phyloP scores from a whole-genome alignment of 2,797 vertebrate genomes.

The Garrulus glandarius region DNA sequence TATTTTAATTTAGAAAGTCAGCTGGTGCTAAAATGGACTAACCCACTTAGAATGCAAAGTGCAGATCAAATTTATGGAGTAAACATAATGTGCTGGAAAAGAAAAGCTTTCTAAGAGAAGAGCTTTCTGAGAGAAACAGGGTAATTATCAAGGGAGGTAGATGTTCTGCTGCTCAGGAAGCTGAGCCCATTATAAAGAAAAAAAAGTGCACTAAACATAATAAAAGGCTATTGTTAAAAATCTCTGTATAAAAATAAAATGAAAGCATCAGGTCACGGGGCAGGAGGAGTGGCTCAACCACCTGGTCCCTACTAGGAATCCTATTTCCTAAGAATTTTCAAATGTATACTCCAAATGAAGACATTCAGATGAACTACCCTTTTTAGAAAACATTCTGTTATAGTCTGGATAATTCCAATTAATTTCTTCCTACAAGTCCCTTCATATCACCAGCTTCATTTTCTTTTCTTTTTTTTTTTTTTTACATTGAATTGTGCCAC shows the following conservation, averaged over 20 bases:
- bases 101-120: constrained; percentile 28
- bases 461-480: neutral
- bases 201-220: neutral
- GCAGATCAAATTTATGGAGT: neutral
- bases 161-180: constrained; percentile 60
- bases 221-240: constrained; percentile 13
- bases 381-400: neutral
- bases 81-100: neutral
- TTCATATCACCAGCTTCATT: neutral
- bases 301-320: neutral
- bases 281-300: neutral
- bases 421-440: neutral
- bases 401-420: neutral
- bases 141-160: constrained; percentile 24
- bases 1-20: neutral
- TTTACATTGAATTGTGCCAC: neutral
- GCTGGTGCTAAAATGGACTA: neutral
- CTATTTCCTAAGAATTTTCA: neutral
- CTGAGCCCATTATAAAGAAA: neutral
- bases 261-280: neutral
- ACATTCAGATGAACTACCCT: neutral
- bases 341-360: neutral
- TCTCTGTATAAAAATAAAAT: neutral
- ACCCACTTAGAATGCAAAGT: neutral
- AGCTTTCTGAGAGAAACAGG: constrained; percentile 34